These are phyloP conservation scores for Adelphocoris suturalis DNA, from an alignment of 2,888 invertebrate species.

Conservation along the genomic window DNA sequence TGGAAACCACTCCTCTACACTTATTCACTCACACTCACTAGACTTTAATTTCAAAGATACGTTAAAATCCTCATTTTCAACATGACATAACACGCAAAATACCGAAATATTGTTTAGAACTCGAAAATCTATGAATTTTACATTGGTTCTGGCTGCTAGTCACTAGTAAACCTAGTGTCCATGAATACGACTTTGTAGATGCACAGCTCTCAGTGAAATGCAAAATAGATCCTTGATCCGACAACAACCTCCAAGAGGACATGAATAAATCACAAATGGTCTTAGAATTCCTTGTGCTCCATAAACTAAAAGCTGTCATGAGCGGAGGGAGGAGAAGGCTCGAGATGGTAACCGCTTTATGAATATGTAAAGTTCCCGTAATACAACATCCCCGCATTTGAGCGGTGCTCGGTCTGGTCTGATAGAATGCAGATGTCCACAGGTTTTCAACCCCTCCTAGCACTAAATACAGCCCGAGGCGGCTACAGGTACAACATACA, in stretches of 20 bases:
- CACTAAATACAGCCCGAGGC: neutral
- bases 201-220: neutral
- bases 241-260: constrained; percentile 9
- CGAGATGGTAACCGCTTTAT: constrained; percentile 36
- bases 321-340: neutral
- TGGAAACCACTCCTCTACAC: too few species aligned
- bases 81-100: too few species aligned
- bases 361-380: constrained; percentile 32
- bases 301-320: constrained; percentile 8
- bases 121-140: too few species aligned
- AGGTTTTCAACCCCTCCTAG: constrained; percentile 20
- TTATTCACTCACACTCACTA: too few species aligned
- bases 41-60: too few species aligned
- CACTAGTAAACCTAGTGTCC: too few species aligned
- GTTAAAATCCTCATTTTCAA: too few species aligned
- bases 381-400: constrained; percentile 19
- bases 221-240: constrained; percentile 17
- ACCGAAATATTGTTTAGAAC: neutral
- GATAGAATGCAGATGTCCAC: constrained; percentile 36
- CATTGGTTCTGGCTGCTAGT: too few species aligned
- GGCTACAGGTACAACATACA: constrained; percentile 27
- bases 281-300: constrained; percentile 26
- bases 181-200: too few species aligned
- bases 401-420: neutral
- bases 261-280: constrained; percentile 36